A percentile compares a stretch with the other conserved stretches of the same genome.
phyloP scores from a whole-genome alignment of 37 sponge, comb jelly and placozoan genomes.

The Petrosia ficiformis region DNA sequence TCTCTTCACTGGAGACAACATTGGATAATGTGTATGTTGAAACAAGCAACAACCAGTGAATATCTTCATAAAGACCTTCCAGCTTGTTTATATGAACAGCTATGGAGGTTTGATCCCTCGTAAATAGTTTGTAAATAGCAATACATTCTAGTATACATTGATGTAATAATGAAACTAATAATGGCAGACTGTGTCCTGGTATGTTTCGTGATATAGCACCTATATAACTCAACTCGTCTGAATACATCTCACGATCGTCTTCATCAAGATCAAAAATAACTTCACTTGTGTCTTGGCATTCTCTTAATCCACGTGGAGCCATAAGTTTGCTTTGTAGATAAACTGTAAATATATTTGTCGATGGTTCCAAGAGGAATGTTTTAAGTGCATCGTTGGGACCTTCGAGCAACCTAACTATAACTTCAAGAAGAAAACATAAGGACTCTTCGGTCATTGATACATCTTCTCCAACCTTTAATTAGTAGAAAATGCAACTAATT shows the following conservation, averaged over 20 bases:
- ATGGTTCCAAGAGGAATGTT: conserved; percentile 6
- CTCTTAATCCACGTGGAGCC: conserved; percentile 28
- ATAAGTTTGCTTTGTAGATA: conserved; percentile 68
- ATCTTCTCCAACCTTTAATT: conserved; percentile 34
- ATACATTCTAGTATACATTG: conserved; percentile 29
- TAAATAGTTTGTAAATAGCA: neutral
- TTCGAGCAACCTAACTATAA: conserved; percentile 39
- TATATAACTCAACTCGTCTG: conserved; percentile 57
- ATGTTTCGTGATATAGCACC: conserved; percentile 37
- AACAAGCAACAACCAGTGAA: conserved; percentile 72
- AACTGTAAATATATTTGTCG: conserved; percentile 25
- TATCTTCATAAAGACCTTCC: conserved; percentile 59
- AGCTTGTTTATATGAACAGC: conserved; percentile 12
- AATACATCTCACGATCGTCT: conserved; percentile 49
- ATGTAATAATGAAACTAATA: conserved; percentile 28
- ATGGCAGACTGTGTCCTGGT: conserved; percentile 31
- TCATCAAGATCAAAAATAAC: conserved; percentile 33
- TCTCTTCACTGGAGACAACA: conserved; percentile 26
- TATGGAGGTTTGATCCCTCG: neutral
- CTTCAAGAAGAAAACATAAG: conserved; percentile 51
- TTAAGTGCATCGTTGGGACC: neutral
- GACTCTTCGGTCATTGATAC: conserved; percentile 32
- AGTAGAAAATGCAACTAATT: no score
- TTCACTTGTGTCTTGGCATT: conserved; percentile 17
- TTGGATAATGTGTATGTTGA: conserved; percentile 52